These are phyloP conservation scores for Meteorus sp. DNA, from an alignment of 1,140 invertebrate species.

Conservation along the genomic window DNA sequence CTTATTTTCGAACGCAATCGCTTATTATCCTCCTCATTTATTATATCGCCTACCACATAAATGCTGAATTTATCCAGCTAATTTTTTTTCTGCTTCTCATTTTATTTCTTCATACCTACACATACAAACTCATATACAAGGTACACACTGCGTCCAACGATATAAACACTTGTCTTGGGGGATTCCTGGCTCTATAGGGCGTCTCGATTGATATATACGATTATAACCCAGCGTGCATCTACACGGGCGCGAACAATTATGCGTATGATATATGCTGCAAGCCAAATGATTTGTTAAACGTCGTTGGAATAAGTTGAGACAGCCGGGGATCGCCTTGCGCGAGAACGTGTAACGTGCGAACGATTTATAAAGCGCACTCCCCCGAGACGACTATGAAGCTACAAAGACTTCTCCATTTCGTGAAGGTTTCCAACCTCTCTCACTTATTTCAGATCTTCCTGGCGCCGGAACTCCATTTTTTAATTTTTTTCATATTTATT, in stretches of 20 bases:
- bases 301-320: constrained; percentile 43
- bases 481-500: constrained; percentile 5
- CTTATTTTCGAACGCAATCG: neutral
- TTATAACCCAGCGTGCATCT: constrained; percentile 25
- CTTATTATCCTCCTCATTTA: constrained; percentile 23
- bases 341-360: constrained; percentile 37
- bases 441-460: constrained; percentile 14
- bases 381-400: neutral
- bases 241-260: constrained; percentile 28
- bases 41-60: constrained; percentile 15
- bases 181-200: constrained; percentile 20
- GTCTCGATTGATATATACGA: constrained; percentile 27
- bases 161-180: constrained; percentile 17
- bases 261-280: constrained; percentile 30
- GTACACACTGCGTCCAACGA: neutral
- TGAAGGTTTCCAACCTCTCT: constrained; percentile 21
- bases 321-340: constrained; percentile 15
- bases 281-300: constrained; percentile 49
- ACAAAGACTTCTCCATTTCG: constrained; percentile 7
- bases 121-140: no score
- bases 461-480: constrained; percentile 20
- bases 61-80: constrained; percentile 11
- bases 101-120: neutral
- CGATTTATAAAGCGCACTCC: constrained; percentile 44
- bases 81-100: neutral